Percentiles rank a stretch among this genome's conserved stretches.
Evolutionary conservation across 2,113 vertebrate species (phyloP).

Genomic region (Lutjanus erythropterus): DNA sequence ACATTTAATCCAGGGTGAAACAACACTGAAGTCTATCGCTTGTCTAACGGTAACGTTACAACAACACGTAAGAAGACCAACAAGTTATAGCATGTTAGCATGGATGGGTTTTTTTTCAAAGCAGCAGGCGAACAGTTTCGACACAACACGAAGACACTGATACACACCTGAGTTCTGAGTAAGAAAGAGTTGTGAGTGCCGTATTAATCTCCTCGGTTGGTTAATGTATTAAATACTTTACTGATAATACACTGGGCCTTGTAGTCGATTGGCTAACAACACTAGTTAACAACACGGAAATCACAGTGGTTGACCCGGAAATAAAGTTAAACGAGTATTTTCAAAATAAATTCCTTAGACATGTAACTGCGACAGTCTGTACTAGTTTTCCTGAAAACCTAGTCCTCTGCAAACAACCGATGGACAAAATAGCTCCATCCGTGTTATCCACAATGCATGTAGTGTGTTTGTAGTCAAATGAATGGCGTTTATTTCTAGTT

Average conservation of each 20-base stretch:
- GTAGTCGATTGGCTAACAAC: neutral
- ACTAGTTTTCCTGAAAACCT: accelerated
- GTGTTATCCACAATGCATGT: neutral
- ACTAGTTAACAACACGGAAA: slow-evolving; percentile 61
- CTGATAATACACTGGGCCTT: neutral
- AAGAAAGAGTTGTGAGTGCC: neutral
- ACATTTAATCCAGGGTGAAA: neutral
- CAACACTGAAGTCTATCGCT: neutral
- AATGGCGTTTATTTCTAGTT: neutral
- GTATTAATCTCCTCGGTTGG: too few species aligned
- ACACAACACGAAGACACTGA: neutral
- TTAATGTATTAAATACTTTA: neutral
- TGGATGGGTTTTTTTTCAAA: neutral
- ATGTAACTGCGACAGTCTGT: neutral
- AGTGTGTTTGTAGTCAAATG: neutral
- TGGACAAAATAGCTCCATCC: neutral
- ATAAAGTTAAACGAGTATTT: neutral
- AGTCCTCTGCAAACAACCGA: neutral
- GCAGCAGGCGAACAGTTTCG: neutral
- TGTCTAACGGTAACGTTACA: neutral
- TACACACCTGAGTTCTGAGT: slow-evolving; percentile 38
- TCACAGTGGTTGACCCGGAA: slow-evolving; percentile 43
- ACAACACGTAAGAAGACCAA: slow-evolving; percentile 23
- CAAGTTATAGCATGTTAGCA: slow-evolving; percentile 16
- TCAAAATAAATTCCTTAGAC: slow-evolving; percentile 16